A percentile compares a stretch with the other conserved stretches of the same genome.
Evolutionary conservation across 2,888 invertebrate genomes (phyloP).

Genomic region (Dusona sp.): DNA sequence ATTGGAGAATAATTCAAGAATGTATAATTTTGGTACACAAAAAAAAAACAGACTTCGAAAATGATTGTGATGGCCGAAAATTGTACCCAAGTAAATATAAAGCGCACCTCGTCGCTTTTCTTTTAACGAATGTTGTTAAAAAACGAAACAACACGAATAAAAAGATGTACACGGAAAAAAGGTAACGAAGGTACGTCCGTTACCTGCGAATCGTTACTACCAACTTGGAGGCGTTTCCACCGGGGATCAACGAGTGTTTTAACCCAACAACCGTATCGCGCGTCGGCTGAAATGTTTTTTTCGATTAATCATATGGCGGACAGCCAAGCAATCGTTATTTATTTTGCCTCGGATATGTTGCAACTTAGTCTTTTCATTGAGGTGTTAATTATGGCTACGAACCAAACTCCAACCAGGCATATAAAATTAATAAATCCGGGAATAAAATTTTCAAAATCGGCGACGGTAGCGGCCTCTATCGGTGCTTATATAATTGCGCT

Average conservation of each 20-base stretch:
- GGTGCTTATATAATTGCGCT: not conserved
- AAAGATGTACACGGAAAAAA: not conserved
- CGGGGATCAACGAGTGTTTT: slow-evolving; percentile 43
- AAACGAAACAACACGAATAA: not conserved
- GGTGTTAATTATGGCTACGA: not conserved
- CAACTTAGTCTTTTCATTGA: not conserved
- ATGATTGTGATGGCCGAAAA: not conserved
- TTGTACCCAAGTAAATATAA: not conserved
- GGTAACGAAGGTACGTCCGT: slow-evolving; percentile 2
- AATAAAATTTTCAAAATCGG: not conserved
- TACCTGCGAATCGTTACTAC: slow-evolving; percentile 32
- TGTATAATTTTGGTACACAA: not conserved
- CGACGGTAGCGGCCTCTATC: not conserved
- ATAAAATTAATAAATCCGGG: not conserved
- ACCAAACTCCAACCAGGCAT: not conserved
- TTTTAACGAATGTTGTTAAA: not conserved
- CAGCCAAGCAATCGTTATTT: slow-evolving; percentile 5
- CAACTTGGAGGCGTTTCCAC: slow-evolving; percentile 46
- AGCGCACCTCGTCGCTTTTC: not conserved
- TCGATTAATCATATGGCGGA: not conserved
- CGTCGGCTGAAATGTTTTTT: not conserved
- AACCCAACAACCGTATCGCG: not conserved
- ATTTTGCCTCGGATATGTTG: not conserved
- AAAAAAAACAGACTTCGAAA: not conserved
- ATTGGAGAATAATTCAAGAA: not conserved